Percentiles rank a stretch among this genome's conserved stretches.
Evolutionary conservation across 2,113 vertebrate genomes (phyloP).

Genomic region (Syngnathus typhle): DNA sequence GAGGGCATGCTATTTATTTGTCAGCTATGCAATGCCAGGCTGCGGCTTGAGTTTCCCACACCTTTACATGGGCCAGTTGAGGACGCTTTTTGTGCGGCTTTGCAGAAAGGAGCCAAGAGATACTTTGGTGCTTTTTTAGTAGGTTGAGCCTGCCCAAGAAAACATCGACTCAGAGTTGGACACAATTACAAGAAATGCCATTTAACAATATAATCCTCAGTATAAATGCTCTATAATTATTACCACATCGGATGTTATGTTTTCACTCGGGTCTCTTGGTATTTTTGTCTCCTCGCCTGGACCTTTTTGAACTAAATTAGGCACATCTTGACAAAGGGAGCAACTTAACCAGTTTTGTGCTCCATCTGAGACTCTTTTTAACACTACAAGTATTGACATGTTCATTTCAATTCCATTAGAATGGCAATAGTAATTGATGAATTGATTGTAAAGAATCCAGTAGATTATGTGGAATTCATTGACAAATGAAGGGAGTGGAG

Average conservation of each 20-base stretch:
- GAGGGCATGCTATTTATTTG: constrained; percentile 57
- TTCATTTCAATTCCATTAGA: background rate
- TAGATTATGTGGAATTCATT: background rate
- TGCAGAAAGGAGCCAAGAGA: constrained; percentile 28
- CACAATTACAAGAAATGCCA: background rate
- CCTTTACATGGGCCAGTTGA: constrained; percentile 34
- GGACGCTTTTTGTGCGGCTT: constrained; percentile 32
- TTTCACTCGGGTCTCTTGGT: background rate
- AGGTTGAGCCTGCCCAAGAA: constrained; percentile 22
- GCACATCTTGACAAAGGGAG: background rate
- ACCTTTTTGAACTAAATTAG: background rate
- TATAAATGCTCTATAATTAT: constrained; percentile 1
- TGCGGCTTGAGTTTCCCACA: constrained; percentile 50
- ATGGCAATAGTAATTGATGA: background rate
- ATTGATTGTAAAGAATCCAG: background rate
- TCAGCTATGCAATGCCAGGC: constrained; percentile 45
- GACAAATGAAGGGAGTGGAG: background rate
- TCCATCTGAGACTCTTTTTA: background rate
- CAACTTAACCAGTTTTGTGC: background rate
- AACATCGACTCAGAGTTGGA: constrained; percentile 9
- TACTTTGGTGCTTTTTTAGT: constrained; percentile 23
- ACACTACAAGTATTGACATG: background rate
- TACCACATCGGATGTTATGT: background rate
- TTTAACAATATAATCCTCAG: constrained; percentile 8
- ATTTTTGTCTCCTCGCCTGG: background rate